Conservation (phyloP, 92 coral and sea anemone species). For the Nematostella vectensis region DNA sequence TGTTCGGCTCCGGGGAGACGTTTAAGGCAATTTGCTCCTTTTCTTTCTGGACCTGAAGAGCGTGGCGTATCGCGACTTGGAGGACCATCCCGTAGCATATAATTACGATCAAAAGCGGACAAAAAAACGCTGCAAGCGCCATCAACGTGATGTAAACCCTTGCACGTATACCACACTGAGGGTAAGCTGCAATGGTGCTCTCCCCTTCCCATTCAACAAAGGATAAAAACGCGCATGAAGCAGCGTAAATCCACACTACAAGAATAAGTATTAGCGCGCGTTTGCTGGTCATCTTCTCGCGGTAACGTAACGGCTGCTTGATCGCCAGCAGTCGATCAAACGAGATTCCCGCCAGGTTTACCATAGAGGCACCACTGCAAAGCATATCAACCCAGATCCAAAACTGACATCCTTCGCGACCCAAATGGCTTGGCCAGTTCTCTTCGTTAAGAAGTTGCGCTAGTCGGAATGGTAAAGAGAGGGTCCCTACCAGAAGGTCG, state of each 20-base stretch:
- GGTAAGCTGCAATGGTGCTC: conserved; percentile 20
- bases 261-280: conserved; percentile 55
- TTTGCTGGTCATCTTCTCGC: conserved; percentile 73
- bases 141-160: conserved; percentile 72
- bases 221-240: conserved; percentile 60
- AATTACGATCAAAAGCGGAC: conserved; percentile 72
- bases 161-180: conserved; percentile 69
- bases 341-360: conserved; percentile 78
- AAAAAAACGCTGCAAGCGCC: conserved; percentile 68
- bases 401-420: conserved; percentile 63
- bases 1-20: conserved; percentile 47
- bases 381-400: conserved; percentile 96
- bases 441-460: conserved; percentile 62
- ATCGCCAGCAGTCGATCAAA: conserved; percentile 86
- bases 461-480: conserved; percentile 83
- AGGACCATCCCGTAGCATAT: conserved; percentile 79
- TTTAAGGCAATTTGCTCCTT: conserved; percentile 71
- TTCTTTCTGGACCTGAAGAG: conserved; percentile 64
- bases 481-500: conserved; percentile 70
- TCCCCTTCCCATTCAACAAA: conserved; percentile 77
- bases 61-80: conserved; percentile 83
- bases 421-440: conserved; percentile 53
- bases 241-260: conserved; percentile 71
- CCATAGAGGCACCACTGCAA: conserved; percentile 84
- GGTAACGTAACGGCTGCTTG: conserved; percentile 74